phyloP scores from a whole-genome alignment of 1,140 invertebrate genomes.

The Hypothenemus hampei region DNA sequence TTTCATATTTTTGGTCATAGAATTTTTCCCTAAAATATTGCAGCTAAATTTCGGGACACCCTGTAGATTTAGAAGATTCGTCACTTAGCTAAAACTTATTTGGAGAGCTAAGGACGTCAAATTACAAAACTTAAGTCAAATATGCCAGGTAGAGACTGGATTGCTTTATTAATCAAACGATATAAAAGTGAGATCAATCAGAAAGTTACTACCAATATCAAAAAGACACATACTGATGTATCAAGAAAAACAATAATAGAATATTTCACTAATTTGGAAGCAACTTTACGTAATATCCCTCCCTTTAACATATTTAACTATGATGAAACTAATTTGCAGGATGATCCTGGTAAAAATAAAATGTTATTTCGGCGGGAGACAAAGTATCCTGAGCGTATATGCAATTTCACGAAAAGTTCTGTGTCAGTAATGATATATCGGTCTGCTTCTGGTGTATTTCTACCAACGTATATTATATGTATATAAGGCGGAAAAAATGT shows the following conservation, averaged over 20 bases:
- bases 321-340: slow-evolving; percentile 46
- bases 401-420: background rate
- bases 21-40: too few species aligned
- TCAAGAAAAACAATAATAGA: slow-evolving; percentile 3
- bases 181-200: slow-evolving; percentile 5
- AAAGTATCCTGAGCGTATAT: background rate
- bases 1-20: too few species aligned
- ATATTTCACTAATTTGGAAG: slow-evolving; percentile 27
- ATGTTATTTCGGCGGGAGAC: slow-evolving; percentile 24
- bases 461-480: too few species aligned
- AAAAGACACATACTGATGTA: too few species aligned
- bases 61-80: background rate
- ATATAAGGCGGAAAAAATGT: slow-evolving; percentile 43
- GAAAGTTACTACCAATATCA: slow-evolving; percentile 7
- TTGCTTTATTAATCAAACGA: background rate
- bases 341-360: slow-evolving; percentile 32
- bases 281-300: slow-evolving; percentile 14
- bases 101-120: background rate
- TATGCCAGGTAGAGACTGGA: background rate
- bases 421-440: background rate
- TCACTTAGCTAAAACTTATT: background rate
- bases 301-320: slow-evolving; percentile 40
- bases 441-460: slow-evolving; percentile 9
- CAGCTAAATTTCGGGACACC: too few species aligned
- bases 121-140: background rate